Percentiles rank a stretch among this genome's conserved stretches.
phyloP scores from a whole-genome alignment of 2,888 invertebrate genomes.

The Sinohyriopsis cumingii region DNA sequence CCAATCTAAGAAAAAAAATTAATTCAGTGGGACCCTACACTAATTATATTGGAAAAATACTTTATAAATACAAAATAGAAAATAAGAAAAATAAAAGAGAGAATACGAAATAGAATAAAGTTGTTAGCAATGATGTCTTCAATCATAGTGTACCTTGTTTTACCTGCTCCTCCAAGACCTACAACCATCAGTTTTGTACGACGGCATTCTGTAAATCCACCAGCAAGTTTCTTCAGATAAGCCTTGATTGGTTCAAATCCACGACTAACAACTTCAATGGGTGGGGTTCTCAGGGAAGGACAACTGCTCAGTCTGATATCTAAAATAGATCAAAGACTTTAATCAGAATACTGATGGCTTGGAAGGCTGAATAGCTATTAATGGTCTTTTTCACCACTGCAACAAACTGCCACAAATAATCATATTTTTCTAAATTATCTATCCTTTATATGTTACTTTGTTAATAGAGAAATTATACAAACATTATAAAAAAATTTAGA shows the following conservation, averaged over 20 bases:
- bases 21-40: not conserved
- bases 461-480: no score
- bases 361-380: no score
- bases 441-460: no score
- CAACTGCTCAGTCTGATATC: conserved; percentile 58
- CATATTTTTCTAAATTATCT: no score
- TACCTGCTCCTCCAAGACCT: conserved; percentile 71
- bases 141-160: conserved; percentile 63
- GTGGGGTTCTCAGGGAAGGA: conserved; percentile 65
- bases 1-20: not conserved
- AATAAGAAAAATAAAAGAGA: not conserved
- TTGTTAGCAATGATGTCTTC: not conserved
- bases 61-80: not conserved
- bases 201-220: conserved; percentile 66
- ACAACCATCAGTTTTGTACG: conserved; percentile 72
- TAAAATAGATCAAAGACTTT: conserved; percentile 20
- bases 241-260: conserved; percentile 66
- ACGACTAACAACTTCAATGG: conserved; percentile 64
- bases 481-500: no score
- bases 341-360: no score
- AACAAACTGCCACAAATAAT: no score
- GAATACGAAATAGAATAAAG: not conserved
- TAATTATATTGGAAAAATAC: not conserved
- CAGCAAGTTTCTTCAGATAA: conserved; percentile 66
- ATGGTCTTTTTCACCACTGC: no score